Percentiles rank a stretch among this genome's conserved stretches.
Conservation (phyloP, 30 jellyfish, hydroid and myxozoan species). For the Hydractinia symbiolongicarpus region DNA sequence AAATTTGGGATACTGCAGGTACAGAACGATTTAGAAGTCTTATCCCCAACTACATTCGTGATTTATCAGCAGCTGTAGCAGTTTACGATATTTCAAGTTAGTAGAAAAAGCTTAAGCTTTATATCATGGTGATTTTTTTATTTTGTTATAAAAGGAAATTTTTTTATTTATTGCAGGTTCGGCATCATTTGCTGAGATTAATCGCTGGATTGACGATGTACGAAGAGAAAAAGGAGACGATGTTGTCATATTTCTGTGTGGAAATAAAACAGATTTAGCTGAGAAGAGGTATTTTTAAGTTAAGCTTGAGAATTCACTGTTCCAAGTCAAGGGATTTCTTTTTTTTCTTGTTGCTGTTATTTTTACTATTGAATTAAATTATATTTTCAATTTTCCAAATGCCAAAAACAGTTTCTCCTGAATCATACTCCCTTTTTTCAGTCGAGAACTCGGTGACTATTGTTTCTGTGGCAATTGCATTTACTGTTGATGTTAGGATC, state of each 20-base stretch:
- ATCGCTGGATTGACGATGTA: slow-evolving; percentile 81
- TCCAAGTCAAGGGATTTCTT: too few relatives aligned
- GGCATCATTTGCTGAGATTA: slow-evolving; percentile 70
- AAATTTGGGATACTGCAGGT: slow-evolving; percentile 38
- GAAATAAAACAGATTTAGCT: slow-evolving; percentile 77
- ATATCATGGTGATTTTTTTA: not conserved
- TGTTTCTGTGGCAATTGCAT: too few relatives aligned
- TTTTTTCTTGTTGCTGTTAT: too few relatives aligned
- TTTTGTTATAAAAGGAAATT: not conserved
- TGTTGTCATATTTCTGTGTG: slow-evolving; percentile 68
- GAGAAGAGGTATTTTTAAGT: slow-evolving; percentile 60
- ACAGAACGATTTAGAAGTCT: slow-evolving; percentile 26
- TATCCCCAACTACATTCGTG: slow-evolving; percentile 28
- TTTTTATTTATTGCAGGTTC: slow-evolving; percentile 37
- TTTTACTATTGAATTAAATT: too few relatives aligned
- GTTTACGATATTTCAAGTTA: slow-evolving; percentile 33
- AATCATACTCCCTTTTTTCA: too few relatives aligned
- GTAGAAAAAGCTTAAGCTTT: not conserved
- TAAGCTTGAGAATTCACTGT: too few relatives aligned
- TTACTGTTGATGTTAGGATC: too few relatives aligned
- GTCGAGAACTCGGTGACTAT: too few relatives aligned
- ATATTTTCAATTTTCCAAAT: too few relatives aligned
- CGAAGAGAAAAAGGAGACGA: slow-evolving; percentile 70
- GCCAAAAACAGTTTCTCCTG: too few relatives aligned
- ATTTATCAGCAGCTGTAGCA: slow-evolving; percentile 27